Percentiles rank a stretch among this genome's conserved stretches.
Conservation (phyloP, 1,140 invertebrate genomes). For the Chironomus striatipennis region DNA sequence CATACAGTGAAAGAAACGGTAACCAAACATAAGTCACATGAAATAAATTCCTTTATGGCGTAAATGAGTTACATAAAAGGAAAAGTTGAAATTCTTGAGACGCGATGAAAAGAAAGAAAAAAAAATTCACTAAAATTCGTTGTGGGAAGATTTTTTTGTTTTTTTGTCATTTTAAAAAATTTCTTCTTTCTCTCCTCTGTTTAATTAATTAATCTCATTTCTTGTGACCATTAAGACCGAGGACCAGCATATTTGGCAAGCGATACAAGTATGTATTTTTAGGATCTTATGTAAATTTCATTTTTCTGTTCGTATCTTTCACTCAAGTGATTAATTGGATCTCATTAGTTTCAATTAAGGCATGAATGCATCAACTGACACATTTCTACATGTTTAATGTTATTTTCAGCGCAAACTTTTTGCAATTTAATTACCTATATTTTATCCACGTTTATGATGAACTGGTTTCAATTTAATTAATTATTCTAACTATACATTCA, state of each 20-base stretch:
- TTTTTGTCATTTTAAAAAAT: background rate
- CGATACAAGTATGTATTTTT: conserved; percentile 57
- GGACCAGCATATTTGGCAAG: conserved; percentile 61
- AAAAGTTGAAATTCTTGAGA: background rate
- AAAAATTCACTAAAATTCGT: no score
- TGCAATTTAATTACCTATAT: no score
- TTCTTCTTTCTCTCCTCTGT: background rate
- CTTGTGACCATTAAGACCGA: background rate
- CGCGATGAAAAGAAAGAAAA: background rate
- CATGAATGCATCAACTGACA: conserved; percentile 6
- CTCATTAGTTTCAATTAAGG: background rate
- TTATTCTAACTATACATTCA: background rate
- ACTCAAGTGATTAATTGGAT: background rate
- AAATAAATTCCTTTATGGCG: background rate
- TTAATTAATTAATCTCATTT: conserved; percentile 14
- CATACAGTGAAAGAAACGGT: background rate
- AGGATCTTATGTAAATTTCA: background rate
- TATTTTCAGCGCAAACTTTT: background rate
- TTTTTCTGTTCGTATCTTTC: background rate
- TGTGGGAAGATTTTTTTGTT: no score
- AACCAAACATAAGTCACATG: background rate
- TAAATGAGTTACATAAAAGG: conserved; percentile 3
- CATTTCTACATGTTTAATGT: background rate
- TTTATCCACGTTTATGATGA: background rate
- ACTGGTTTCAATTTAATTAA: conserved; percentile 19